A percentile compares a stretch with the other conserved stretches of the same genome.
Evolutionary conservation across 2,888 invertebrate genomes (phyloP).

Genomic region (Nemoura dubitans): DNA sequence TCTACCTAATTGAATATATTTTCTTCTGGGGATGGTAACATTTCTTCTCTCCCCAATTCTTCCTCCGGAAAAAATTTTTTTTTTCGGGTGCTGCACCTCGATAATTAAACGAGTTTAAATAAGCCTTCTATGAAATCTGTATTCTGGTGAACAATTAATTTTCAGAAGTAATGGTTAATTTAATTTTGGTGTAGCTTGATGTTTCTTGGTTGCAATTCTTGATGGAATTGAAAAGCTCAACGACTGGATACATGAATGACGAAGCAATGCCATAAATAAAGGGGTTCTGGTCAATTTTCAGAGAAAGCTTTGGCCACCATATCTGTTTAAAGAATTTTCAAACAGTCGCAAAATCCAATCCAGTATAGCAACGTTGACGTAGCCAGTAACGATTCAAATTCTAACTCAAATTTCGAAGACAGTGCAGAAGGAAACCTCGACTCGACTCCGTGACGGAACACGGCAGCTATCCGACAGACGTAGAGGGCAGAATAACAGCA

Average conservation of each 20-base stretch:
- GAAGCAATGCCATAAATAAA: neutral
- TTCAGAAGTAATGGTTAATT: neutral
- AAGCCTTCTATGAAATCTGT: too few relatives aligned
- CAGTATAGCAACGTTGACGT: neutral
- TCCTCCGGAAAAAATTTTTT: too few relatives aligned
- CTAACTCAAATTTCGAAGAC: neutral
- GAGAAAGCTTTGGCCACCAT: neutral
- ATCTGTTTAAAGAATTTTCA: neutral
- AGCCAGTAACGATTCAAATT: neutral
- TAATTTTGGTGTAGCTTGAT: neutral
- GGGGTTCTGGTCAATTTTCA: neutral
- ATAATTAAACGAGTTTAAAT: too few relatives aligned
- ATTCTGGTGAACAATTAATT: too few relatives aligned
- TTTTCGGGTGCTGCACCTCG: too few relatives aligned
- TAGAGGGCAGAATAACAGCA: neutral
- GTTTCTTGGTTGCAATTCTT: neutral
- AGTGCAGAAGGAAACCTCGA: neutral
- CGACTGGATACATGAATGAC: neutral
- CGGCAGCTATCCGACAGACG: neutral
- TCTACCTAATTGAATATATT: too few relatives aligned
- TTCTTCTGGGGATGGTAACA: too few relatives aligned
- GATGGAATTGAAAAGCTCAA: neutral
- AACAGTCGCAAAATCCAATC: neutral
- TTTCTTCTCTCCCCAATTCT: too few relatives aligned
- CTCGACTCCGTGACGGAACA: neutral